These are phyloP conservation scores for Hydrophis major DNA, from an alignment of 2,797 vertebrate species.

Conservation along the genomic window DNA sequence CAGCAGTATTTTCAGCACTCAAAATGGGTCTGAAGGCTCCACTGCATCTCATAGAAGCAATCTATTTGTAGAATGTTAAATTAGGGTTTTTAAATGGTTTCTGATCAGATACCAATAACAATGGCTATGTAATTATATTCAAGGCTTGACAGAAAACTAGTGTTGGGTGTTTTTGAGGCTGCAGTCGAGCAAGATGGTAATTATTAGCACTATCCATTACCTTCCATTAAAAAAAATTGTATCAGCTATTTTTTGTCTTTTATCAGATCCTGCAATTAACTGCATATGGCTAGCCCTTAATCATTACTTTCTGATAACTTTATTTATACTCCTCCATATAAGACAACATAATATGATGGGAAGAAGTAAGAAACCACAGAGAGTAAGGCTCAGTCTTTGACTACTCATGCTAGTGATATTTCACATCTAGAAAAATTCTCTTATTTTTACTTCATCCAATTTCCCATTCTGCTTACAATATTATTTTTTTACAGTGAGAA, in stretches of 20 bases:
- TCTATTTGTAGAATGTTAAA: background rate
- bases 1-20: background rate
- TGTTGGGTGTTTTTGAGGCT: background rate
- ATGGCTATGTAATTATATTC: background rate
- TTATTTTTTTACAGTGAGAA: background rate
- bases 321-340: background rate
- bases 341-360: background rate
- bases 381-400: background rate
- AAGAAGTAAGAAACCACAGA: background rate
- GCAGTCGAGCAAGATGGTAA: background rate
- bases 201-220: background rate
- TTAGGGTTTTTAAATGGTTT: background rate
- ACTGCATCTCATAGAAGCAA: background rate
- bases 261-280: background rate
- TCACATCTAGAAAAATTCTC: background rate
- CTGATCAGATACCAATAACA: background rate
- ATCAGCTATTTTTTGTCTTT: background rate
- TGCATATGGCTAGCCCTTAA: background rate
- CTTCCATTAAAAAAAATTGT: background rate
- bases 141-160: background rate
- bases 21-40: background rate
- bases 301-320: background rate
- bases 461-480: background rate
- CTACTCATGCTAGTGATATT: background rate
- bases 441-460: background rate